These are phyloP conservation scores for Agapostemon virescens DNA, from an alignment of 2,888 invertebrate genomes.

Conservation along the genomic window DNA sequence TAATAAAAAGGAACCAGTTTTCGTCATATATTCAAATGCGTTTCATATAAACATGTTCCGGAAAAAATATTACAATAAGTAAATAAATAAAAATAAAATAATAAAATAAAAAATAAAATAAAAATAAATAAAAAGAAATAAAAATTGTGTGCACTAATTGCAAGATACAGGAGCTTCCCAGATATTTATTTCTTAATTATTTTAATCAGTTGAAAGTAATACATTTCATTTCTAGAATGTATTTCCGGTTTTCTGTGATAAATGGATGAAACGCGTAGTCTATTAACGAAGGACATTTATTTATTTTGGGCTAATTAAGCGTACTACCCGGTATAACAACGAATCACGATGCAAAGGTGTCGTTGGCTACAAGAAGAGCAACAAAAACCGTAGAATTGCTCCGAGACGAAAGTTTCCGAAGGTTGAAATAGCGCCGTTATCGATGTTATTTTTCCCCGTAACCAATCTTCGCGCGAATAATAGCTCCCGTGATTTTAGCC, in stretches of 20 bases:
- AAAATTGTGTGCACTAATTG: too few species aligned
- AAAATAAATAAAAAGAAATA: too few species aligned
- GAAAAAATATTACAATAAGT: too few species aligned
- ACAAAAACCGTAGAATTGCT: background rate
- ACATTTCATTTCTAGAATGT: too few species aligned
- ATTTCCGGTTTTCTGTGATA: background rate
- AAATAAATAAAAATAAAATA: too few species aligned
- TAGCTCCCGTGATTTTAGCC: background rate
- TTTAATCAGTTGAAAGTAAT: too few species aligned
- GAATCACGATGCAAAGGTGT: background rate
- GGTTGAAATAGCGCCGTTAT: background rate
- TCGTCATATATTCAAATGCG: too few species aligned
- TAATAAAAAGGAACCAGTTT: too few species aligned
- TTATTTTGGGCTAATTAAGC: background rate
- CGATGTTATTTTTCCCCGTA: slow-evolving; percentile 1
- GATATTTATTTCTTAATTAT: background rate
- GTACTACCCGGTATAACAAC: background rate
- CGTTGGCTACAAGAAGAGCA: background rate
- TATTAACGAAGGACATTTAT: background rate
- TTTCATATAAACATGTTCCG: too few species aligned
- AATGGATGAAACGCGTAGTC: background rate
- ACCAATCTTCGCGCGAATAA: background rate
- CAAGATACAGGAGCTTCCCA: too few species aligned
- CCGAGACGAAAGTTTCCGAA: background rate
- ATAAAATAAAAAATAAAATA: too few species aligned